Base-by-base conservation (phyloP, 2,113 vertebrate species). In the Nycticebus coucang region DNA sequence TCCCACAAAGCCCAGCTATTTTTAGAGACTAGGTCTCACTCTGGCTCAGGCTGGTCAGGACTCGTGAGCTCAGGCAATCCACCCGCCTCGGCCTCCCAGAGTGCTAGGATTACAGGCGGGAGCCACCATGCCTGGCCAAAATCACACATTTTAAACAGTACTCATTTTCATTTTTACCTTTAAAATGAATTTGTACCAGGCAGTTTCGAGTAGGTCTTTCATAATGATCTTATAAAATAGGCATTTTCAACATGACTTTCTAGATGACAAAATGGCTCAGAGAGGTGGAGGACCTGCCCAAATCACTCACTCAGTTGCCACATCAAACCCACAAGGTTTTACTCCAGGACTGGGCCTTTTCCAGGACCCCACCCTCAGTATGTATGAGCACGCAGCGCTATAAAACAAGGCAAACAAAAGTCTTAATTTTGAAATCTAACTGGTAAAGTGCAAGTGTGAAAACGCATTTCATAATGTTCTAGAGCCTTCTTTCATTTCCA, bases 311-410 rank as follows among this genome's bases (percentile, higher is more conserved):
- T 9, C 1, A 37, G 45, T 11, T 4, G 41, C 41, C 41, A 41
- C 41, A 41, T 2, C 41, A 35, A 30, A 18, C 14, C 37, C 53
- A 26, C 53, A 50, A 11, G 13, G 17, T 21, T 71, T 59, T 1
- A 0, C 22, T 50, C 75, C 17, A 14, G 3, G 12, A 14, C 35
- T 1, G n/a, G 26, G 22, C 8, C 19, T 5, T 45, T 12, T 22
- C 5, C 6, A 5, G 9, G 7, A 0, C 1, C 11, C 30, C 53
- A 12, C 14, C 8, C 33, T 59, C 0, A 1, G 53, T 14, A 0
- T 0, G 28, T 4, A 4, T 12, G 14, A 18, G 8, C 0, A 3
- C 3, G 14, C 21, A 71, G 1, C 15, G 10, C 57, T 17, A 1
- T 12, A 2, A 50, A 21, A n/a, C 55, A 41, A 17, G 53, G 41